A percentile compares a stretch with the other conserved stretches of the same genome.
These are phyloP conservation scores for Agrochola lychnidis DNA, from an alignment of 2,888 invertebrate genomes.

Conservation along the genomic window DNA sequence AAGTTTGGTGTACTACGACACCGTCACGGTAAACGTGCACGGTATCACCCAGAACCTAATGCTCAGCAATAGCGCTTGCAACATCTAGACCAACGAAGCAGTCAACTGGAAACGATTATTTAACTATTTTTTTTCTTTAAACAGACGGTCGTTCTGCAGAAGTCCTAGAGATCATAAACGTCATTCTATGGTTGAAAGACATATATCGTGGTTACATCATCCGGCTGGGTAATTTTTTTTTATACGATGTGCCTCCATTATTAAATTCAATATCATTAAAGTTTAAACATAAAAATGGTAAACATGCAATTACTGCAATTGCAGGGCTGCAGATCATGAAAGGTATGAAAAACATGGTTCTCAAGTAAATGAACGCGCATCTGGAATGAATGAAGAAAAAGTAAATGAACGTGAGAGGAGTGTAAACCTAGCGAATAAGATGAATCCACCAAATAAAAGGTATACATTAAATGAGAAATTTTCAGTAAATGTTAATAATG, in stretches of 20 bases:
- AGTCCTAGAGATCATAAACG: constrained; percentile 57
- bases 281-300: neutral
- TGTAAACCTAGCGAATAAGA: neutral
- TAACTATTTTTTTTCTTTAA: neutral
- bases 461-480: neutral
- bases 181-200: constrained; percentile 65
- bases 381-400: neutral
- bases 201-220: constrained; percentile 73
- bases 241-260: neutral
- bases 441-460: neutral
- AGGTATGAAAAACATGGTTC: neutral
- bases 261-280: neutral
- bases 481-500: neutral
- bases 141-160: constrained; percentile 30
- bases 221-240: constrained; percentile 67
- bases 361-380: neutral
- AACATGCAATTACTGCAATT: neutral
- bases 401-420: neutral
- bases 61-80: neutral
- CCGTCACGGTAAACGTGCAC: neutral
- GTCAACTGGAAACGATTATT: too few relatives aligned
- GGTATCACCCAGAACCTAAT: neutral
- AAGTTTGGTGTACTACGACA: neutral
- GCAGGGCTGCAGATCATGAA: constrained; percentile 51
- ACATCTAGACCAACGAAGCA: neutral